A percentile compares a stretch with the other conserved stretches of the same genome.
These are phyloP conservation scores for Trichoplusia ni DNA, from an alignment of 1,140 invertebrate species.

Conservation along the genomic window DNA sequence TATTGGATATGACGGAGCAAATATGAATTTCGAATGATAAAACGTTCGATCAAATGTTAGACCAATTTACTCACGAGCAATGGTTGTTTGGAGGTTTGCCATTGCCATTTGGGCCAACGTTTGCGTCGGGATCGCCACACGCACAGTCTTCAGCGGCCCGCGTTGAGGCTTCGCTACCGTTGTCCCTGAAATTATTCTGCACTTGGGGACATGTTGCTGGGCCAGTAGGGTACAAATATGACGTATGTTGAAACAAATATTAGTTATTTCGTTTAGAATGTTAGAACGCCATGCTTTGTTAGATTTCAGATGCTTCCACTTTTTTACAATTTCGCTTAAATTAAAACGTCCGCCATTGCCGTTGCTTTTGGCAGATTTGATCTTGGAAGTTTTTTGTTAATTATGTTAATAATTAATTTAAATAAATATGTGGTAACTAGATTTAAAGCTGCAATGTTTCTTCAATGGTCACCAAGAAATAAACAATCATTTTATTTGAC, in stretches of 20 bases:
- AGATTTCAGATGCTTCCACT: background rate
- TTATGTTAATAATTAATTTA: too few relatives aligned
- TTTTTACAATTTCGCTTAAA: background rate
- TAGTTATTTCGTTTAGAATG: background rate
- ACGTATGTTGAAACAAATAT: background rate
- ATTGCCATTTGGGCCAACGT: slow-evolving; percentile 57
- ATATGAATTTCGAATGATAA: background rate
- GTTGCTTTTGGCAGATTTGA: too few relatives aligned
- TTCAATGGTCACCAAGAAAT: too few relatives aligned
- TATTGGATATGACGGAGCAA: too few relatives aligned
- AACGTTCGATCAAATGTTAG: slow-evolving; percentile 26
- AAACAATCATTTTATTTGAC: too few relatives aligned
- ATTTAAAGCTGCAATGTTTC: too few relatives aligned
- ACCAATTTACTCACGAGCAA: slow-evolving; percentile 69
- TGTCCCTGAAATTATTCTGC: slow-evolving; percentile 70
- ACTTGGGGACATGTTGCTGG: slow-evolving; percentile 22
- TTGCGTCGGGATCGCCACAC: slow-evolving; percentile 50
- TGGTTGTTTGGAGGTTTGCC: slow-evolving; percentile 66
- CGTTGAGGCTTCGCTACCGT: slow-evolving; percentile 79
- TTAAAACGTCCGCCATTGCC: too few relatives aligned
- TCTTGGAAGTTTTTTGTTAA: too few relatives aligned
- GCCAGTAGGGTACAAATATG: too few relatives aligned
- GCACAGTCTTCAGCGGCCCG: slow-evolving; percentile 69
- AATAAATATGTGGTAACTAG: too few relatives aligned
- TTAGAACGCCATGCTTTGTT: background rate